Percentiles rank a stretch among this genome's conserved stretches.
These are phyloP conservation scores for Abscondita cerata DNA, from an alignment of 2,888 invertebrate genomes.

Conservation along the genomic window DNA sequence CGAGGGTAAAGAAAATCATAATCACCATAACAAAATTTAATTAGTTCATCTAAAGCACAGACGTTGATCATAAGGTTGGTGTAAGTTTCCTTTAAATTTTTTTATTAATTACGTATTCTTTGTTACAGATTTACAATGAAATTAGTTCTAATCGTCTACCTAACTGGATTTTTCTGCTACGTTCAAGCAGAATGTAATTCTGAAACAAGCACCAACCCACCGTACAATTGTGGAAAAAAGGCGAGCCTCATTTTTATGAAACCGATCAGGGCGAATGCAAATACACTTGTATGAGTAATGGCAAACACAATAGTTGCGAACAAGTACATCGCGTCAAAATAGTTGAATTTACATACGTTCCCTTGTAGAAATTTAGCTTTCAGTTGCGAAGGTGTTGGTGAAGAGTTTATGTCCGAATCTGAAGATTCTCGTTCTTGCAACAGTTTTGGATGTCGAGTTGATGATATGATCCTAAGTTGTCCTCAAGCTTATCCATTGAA, in stretches of 20 bases:
- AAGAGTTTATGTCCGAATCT: neutral
- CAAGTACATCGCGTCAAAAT: neutral
- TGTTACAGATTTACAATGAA: neutral
- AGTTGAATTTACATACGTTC: neutral
- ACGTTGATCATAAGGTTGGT: too few species aligned
- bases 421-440: neutral
- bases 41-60: too few species aligned
- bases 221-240: neutral
- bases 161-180: neutral
- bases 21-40: too few species aligned
- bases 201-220: neutral
- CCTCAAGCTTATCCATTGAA: neutral
- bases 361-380: neutral
- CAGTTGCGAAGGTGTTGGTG: neutral
- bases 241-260: neutral
- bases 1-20: too few species aligned
- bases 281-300: neutral
- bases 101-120: too few species aligned
- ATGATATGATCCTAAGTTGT: neutral
- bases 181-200: neutral
- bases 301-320: neutral
- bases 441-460: neutral
- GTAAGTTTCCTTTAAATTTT: too few species aligned
- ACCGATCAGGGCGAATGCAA: neutral
- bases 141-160: neutral